A percentile compares a stretch with the other conserved stretches of the same genome.
phyloP scores from a whole-genome alignment of 2,888 invertebrate species.

The Dascillus cervinus region DNA sequence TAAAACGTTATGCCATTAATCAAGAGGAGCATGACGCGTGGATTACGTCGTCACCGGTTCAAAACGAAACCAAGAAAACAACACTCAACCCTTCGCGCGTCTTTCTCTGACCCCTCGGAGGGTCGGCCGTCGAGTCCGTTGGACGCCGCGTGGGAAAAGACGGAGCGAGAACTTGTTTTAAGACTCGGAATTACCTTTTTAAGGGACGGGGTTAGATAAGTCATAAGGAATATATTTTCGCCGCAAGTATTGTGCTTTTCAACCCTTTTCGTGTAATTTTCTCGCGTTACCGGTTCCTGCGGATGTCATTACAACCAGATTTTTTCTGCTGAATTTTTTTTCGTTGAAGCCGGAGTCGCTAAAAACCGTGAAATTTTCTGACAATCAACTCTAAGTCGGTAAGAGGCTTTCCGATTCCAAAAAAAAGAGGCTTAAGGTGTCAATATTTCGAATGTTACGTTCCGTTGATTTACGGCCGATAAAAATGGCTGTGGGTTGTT shows the following conservation, averaged over 20 bases:
- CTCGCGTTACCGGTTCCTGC: too few relatives aligned
- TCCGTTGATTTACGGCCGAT: too few relatives aligned
- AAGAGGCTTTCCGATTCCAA: too few relatives aligned
- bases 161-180: slow-evolving; percentile 16
- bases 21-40: slow-evolving; percentile 18
- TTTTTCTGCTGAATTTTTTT: too few relatives aligned
- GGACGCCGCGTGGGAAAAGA: slow-evolving; percentile 18
- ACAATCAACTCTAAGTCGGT: too few relatives aligned
- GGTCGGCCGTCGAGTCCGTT: slow-evolving; percentile 16
- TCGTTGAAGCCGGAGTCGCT: too few relatives aligned
- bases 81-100: neutral
- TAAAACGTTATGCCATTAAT: slow-evolving; percentile 19
- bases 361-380: too few relatives aligned
- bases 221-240: slow-evolving; percentile 20
- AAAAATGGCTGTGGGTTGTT: too few relatives aligned
- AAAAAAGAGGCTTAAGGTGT: too few relatives aligned
- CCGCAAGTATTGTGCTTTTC: slow-evolving; percentile 17
- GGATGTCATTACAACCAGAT: too few relatives aligned
- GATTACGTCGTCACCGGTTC: slow-evolving; percentile 18
- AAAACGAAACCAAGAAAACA: neutral
- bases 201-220: slow-evolving; percentile 18
- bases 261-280: slow-evolving; percentile 15
- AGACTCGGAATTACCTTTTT: slow-evolving; percentile 21
- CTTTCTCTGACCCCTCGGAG: neutral
- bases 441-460: too few relatives aligned